Percentiles rank a stretch among this genome's conserved stretches.
Conservation (phyloP, 2,888 invertebrate species). For the Platynereis dumerilii region DNA sequence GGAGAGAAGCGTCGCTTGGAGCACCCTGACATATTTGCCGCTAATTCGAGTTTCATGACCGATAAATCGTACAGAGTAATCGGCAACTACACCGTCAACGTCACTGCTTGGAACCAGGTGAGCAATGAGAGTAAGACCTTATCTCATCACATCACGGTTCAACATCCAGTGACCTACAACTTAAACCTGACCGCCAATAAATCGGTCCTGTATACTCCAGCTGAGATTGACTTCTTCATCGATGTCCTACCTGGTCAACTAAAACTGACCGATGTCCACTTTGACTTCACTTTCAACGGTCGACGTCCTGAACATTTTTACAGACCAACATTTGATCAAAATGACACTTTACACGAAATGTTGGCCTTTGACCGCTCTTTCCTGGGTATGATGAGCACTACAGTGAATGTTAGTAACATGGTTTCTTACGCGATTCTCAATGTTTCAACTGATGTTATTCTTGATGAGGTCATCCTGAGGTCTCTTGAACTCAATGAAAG, state of each 20-base stretch:
- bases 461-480: not conserved
- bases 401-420: not conserved
- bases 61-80: not conserved
- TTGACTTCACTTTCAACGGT: not conserved
- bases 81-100: conserved; percentile 1
- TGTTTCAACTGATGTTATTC: not conserved
- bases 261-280: not conserved
- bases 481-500: not conserved
- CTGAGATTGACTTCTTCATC: conserved; percentile 3
- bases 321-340: not conserved
- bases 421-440: not conserved
- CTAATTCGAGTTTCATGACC: not conserved
- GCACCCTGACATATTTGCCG: conserved; percentile 6
- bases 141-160: not conserved
- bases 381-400: not conserved
- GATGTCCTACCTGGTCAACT: not conserved
- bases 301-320: not conserved
- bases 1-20: not conserved
- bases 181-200: not conserved
- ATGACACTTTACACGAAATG: not conserved
- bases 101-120: not conserved
- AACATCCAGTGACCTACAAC: not conserved
- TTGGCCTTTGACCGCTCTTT: not conserved
- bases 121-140: not conserved
- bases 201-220: not conserved